Conservation (phyloP, 2,888 invertebrate species). For the Trissonchulus sp. region DNA sequence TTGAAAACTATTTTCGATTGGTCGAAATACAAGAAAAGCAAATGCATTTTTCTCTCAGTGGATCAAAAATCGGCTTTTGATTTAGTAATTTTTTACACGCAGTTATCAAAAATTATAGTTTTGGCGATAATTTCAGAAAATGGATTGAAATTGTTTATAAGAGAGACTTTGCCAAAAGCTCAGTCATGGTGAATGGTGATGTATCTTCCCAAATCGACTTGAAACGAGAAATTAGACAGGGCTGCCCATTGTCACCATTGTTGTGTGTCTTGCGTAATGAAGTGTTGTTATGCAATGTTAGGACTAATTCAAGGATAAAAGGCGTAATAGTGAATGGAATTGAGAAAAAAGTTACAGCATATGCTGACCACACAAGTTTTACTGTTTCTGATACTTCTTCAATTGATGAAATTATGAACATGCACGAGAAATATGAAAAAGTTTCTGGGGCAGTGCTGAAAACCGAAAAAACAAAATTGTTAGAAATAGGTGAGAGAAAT, state of each 20-base stretch:
- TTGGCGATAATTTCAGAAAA: neutral
- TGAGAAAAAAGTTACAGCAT: neutral
- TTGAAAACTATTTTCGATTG: neutral
- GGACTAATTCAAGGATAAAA: neutral
- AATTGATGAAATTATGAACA: neutral
- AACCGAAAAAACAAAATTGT: conserved; percentile 9
- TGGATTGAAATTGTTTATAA: conserved; percentile 23
- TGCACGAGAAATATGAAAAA: neutral
- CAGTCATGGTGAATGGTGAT: conserved; percentile 22
- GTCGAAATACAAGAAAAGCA: neutral
- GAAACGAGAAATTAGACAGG: conserved; percentile 21
- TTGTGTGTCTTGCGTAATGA: conserved; percentile 9
- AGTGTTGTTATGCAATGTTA: neutral
- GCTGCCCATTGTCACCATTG: conserved; percentile 25
- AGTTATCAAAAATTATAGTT: neutral
- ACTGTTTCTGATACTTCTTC: neutral
- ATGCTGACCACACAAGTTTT: conserved; percentile 21
- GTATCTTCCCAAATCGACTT: neutral
- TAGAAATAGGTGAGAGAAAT: neutral
- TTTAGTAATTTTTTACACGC: neutral
- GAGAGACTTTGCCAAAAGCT: neutral
- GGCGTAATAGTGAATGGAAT: conserved; percentile 3
- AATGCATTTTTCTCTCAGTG: neutral
- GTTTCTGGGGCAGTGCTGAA: conserved; percentile 7
- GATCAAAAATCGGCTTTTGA: conserved; percentile 25